Percentiles rank a stretch among this genome's conserved stretches.
phyloP scores from a whole-genome alignment of 2,888 invertebrate species.

The Clanis bilineata region DNA sequence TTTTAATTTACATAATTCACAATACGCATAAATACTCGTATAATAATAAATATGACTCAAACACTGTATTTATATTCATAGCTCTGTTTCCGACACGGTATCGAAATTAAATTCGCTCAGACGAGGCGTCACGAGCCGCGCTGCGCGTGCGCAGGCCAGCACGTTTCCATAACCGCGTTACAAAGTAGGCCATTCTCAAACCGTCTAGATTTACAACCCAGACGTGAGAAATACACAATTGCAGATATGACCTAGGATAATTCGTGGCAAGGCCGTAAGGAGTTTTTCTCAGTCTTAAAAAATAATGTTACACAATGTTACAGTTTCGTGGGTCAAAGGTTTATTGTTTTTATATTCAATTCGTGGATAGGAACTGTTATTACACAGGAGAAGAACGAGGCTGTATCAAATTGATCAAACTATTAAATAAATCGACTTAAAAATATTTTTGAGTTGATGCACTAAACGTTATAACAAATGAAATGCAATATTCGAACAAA shows the following conservation, averaged over 20 bases:
- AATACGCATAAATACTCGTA: neutral
- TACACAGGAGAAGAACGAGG: neutral
- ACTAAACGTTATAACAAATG: too few species aligned
- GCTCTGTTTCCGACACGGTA: conserved; percentile 10
- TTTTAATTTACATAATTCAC: neutral
- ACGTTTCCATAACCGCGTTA: conserved; percentile 26
- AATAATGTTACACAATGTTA: conserved; percentile 8
- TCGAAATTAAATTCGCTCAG: conserved; percentile 15
- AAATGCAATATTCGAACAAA: too few species aligned
- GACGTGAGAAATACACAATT: conserved; percentile 10
- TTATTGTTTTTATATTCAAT: conserved; percentile 12
- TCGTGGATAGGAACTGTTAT: conserved; percentile 6
- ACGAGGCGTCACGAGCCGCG: conserved; percentile 26
- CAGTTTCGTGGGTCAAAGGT: conserved; percentile 12
- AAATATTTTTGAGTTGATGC: too few species aligned
- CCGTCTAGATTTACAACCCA: neutral
- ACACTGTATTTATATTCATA: conserved; percentile 7
- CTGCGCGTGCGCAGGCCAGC: conserved; percentile 23
- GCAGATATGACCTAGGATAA: conserved; percentile 14
- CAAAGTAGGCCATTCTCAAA: conserved; percentile 23
- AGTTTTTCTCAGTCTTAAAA: neutral
- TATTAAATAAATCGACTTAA: too few species aligned
- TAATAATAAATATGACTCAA: neutral
- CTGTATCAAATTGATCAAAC: neutral
- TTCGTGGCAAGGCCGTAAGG: conserved; percentile 6